Evolutionary conservation across 2,888 invertebrate genomes (phyloP), one percentile per base, ranked within the genome.

Genomic region (Hermaeophaga mercurialis): DNA sequence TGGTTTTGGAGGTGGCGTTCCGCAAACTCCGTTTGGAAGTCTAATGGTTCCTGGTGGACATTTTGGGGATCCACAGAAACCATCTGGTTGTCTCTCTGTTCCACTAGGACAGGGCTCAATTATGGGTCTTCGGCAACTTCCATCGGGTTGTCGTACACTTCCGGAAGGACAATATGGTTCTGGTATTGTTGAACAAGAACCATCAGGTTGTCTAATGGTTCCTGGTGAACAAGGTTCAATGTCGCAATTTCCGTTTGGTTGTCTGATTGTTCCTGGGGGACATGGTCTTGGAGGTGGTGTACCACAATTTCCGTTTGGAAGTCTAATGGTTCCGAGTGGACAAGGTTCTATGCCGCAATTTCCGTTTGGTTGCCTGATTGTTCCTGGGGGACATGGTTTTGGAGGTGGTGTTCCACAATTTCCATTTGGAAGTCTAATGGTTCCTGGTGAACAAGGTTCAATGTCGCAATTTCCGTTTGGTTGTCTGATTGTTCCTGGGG

Each of bases 101-200:
- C 62, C 63, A 14, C 33, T 22, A n/a, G 52, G 53, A 53, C 65
- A 65, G n/a, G n/a, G n/a, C n/a, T n/a, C n/a, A n/a, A n/a, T 9
- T 56, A 14, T 44, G 59, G 46, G 3, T 34, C 33, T n/a, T 28
- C 17, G 11, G 41, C 55, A 61, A 11, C 39, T 36, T 11, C 56
- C 56, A 41, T 46, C 38, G 9, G 54, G 48, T 31, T 49, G 18
- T 38, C 43, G 52, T 1, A 46, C 11, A 2, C 43, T 47, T 14
- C 52, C 55, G 7, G 8, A 33, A 3, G 52, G 52, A 33, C 52
- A 52, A 1, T 33, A 12, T 12, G 45, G 45, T n/a, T 24, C 28
- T 33, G 36, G 52, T n/a, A 43, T 45, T 28, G 22, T 9, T 26
- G 12, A 4, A 19, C 50, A 62, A 39, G 17, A 43, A 15, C 44